Base-by-base conservation (phyloP, 2,888 invertebrate genomes). In the Hydrotaea diabolus region DNA sequence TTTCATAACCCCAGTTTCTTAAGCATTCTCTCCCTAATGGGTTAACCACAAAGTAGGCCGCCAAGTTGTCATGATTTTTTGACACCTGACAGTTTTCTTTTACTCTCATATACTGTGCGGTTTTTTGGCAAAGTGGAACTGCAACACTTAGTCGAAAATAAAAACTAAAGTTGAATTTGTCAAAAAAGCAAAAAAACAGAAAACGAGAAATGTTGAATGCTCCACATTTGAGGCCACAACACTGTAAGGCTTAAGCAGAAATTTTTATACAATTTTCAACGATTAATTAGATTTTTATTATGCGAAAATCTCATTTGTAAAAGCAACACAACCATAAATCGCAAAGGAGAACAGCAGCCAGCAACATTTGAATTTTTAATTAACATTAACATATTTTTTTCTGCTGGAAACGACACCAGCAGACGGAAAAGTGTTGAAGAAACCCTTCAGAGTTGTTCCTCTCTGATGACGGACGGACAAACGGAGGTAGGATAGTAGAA, bases 11-110 rank as follows among this genome's bases (percentile, higher is more conserved):
- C n/a, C n/a, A n/a, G n/a, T n/a, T n/a, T n/a, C 31, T 7, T 9
- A 39, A 11, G 9, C 9, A 39, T 49, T 49, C 49, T 5, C 21
- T 9, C 59, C 69, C 7, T 15, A 69, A 49, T 15, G 49, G 69
- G 69, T 69, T 69, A 69, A 69, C 4, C 23, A 49, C n/a, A 69
- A 49, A 69, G 8, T 69, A 69, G 46, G 21, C 69, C 69, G 49
- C 69, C 69, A 49, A 15, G 69, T 69, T 69, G 69, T 69, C 69
- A 69, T n/a, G n/a, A 7, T 26, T 69, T 59, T 26, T 49, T 49
- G 69, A 69, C 69, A 69, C 69, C 21, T 69, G 69, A 69, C 69
- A 69, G 69, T 23, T 69, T 59, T 59, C 26, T 23, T 26, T 26
- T 5, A 4, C 59, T 23, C 59, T 23, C 23, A 23, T 59, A 55